Evolutionary conservation across 2,888 invertebrate genomes (phyloP).

Genomic region (Odontothrips loti): DNA sequence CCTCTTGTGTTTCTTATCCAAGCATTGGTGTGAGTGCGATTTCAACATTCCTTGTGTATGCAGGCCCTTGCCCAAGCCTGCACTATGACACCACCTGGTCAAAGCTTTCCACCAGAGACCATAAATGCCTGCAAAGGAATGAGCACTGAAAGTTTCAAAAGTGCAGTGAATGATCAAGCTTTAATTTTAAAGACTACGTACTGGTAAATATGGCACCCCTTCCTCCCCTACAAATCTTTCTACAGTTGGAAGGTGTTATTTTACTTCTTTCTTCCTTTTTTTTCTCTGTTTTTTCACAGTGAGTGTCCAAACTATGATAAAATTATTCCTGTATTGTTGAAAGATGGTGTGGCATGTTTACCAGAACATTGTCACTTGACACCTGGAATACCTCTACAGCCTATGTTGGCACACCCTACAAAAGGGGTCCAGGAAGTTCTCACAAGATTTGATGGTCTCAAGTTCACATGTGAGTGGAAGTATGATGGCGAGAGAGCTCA

Average conservation of each 20-base stretch:
- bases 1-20: neutral
- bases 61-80: constrained; percentile 84
- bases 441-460: constrained; percentile 73
- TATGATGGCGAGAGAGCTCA: constrained; percentile 99
- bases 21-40: neutral
- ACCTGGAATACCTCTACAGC: constrained; percentile 91
- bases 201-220: constrained; percentile 56
- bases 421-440: constrained; percentile 88
- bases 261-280: constrained; percentile 12
- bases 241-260: neutral
- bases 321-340: constrained; percentile 72
- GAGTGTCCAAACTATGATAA: constrained; percentile 93
- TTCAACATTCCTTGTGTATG: constrained; percentile 37
- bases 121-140: constrained; percentile 61
- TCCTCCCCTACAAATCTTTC: neutral
- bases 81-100: constrained; percentile 70
- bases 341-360: constrained; percentile 69
- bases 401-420: constrained; percentile 98
- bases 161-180: constrained; percentile 66
- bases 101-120: constrained; percentile 58
- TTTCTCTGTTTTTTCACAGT: constrained; percentile 50
- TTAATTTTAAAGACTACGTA: constrained; percentile 86
- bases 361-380: constrained; percentile 77
- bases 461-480: constrained; percentile 98
- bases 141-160: constrained; percentile 66